A percentile compares a stretch with the other conserved stretches of the same genome.
Evolutionary conservation across 2,888 invertebrate species (phyloP).

Genomic region (Lacanobia wlatinum): DNA sequence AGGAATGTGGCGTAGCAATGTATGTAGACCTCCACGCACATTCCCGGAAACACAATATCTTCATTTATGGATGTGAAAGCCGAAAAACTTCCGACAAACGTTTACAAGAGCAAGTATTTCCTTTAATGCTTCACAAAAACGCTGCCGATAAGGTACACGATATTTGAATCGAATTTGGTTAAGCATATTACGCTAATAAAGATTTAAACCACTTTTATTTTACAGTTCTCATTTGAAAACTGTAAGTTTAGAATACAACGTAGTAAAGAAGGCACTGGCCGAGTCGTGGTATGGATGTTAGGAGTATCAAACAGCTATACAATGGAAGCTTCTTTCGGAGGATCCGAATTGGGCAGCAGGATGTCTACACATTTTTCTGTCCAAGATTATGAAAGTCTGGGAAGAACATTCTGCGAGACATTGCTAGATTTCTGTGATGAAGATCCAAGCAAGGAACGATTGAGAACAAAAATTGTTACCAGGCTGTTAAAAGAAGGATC

Average conservation of each 20-base stretch:
- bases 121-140: slow-evolving; percentile 98
- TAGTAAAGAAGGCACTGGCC: slow-evolving; percentile 98
- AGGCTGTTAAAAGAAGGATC: slow-evolving; percentile 95
- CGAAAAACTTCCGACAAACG: slow-evolving; percentile 94
- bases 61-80: slow-evolving; percentile 98
- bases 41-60: slow-evolving; percentile 98
- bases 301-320: slow-evolving; percentile 98
- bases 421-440: slow-evolving; percentile 97
- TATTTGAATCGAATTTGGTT: background rate
- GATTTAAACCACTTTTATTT: slow-evolving; percentile 47
- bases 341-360: slow-evolving; percentile 95
- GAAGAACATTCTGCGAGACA: slow-evolving; percentile 97
- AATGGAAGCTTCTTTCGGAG: slow-evolving; percentile 98
- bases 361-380: slow-evolving; percentile 96
- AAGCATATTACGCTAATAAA: slow-evolving; percentile 14
- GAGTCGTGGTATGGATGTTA: slow-evolving; percentile 98
- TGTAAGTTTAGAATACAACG: slow-evolving; percentile 98
- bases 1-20: slow-evolving; percentile 97
- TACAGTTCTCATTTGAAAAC: slow-evolving; percentile 97
- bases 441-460: slow-evolving; percentile 95
- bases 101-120: slow-evolving; percentile 97
- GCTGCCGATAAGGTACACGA: slow-evolving; percentile 95
- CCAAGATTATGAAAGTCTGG: slow-evolving; percentile 93
- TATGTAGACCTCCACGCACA: slow-evolving; percentile 98
- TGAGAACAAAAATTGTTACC: slow-evolving; percentile 95